Conservation (phyloP, 2,113 vertebrate species). For the Dryoscopus gambensis region DNA sequence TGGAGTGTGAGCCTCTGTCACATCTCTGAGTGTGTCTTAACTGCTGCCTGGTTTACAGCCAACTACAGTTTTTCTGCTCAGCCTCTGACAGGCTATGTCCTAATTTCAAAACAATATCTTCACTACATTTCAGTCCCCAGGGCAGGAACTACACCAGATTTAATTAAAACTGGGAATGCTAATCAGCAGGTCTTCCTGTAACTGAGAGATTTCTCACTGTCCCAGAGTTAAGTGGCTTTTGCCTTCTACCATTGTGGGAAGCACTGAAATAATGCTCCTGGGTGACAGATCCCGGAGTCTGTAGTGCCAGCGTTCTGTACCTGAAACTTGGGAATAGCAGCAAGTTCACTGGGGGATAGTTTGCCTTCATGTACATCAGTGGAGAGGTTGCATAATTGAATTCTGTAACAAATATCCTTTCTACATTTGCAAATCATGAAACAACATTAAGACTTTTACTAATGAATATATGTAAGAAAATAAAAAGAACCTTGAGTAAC, state of each 20-base stretch:
- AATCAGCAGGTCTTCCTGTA: slow-evolving; percentile 23
- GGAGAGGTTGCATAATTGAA: background rate
- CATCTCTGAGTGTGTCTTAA: background rate
- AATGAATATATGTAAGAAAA: background rate
- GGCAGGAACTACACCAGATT: background rate
- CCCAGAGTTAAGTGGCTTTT: background rate
- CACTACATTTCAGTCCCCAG: background rate
- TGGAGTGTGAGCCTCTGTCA: background rate
- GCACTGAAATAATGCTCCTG: background rate
- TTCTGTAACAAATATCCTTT: background rate
- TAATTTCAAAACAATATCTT: slow-evolving; percentile 34
- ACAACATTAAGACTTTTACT: background rate
- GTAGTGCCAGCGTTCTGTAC: background rate
- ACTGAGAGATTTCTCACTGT: background rate
- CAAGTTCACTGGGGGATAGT: background rate
- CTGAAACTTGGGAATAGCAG: background rate
- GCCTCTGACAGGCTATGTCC: background rate
- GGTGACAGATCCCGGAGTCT: background rate
- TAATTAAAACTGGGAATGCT: slow-evolving; percentile 49
- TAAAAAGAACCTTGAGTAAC: background rate
- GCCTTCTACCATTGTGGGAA: background rate
- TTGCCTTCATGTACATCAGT: background rate
- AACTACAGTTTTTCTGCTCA: background rate
- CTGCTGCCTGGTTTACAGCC: background rate
- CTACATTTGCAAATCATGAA: background rate